Evolutionary conservation across 1,140 invertebrate species (phyloP).

Genomic region (Zaprionus capensis): DNA sequence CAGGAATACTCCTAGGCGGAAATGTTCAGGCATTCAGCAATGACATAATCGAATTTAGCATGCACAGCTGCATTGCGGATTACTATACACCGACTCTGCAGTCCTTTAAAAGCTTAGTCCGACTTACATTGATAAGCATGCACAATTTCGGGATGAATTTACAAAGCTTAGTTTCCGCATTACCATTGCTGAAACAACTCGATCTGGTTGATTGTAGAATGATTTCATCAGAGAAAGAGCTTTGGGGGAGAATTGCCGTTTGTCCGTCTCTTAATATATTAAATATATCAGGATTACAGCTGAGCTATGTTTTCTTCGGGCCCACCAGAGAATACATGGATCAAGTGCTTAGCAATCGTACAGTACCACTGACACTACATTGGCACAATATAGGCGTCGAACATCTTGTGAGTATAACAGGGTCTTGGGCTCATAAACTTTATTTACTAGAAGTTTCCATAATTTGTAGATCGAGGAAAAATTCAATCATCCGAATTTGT

Average conservation of each 20-base stretch:
- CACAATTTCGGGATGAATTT: too few relatives aligned
- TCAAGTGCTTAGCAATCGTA: neutral
- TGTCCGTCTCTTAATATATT: neutral
- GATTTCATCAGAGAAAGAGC: slow-evolving; percentile 6
- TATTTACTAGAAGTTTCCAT: neutral
- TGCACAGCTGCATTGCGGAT: neutral
- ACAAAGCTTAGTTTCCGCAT: neutral
- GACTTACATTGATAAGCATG: neutral
- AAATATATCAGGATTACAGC: slow-evolving; percentile 19
- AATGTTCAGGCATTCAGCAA: neutral
- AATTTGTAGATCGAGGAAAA: neutral
- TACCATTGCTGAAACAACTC: neutral
- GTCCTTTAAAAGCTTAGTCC: neutral
- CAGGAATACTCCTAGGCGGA: too few relatives aligned
- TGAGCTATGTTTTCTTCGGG: slow-evolving; percentile 5
- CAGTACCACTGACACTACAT: neutral
- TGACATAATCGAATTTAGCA: neutral
- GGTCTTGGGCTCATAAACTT: neutral
- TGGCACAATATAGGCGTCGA: neutral
- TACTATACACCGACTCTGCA: neutral
- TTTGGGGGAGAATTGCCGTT: slow-evolving; percentile 13
- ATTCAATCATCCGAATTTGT: slow-evolving; percentile 2
- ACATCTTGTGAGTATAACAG: neutral
- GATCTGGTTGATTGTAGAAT: slow-evolving; percentile 11
- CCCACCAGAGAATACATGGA: slow-evolving; percentile 6